A percentile compares a stretch with the other conserved stretches of the same genome.
These are phyloP conservation scores for Tyrophagus putrescentiae DNA, from an alignment of 1,140 invertebrate species.

Conservation along the genomic window DNA sequence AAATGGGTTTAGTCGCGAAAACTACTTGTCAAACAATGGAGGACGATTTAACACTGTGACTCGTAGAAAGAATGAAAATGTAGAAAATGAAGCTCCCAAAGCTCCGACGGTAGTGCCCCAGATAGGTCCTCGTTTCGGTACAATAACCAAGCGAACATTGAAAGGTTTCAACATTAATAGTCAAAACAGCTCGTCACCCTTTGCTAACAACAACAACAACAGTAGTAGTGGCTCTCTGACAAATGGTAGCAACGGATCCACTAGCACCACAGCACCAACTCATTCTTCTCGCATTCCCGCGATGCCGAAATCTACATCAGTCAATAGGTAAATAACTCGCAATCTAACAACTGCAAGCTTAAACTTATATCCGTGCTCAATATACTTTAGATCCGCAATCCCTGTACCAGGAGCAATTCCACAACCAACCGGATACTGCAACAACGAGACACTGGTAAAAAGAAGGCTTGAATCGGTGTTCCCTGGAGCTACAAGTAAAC, in stretches of 20 bases:
- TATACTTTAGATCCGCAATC: slow-evolving; percentile 6
- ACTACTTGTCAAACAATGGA: slow-evolving; percentile 9
- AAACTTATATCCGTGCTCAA: not conserved
- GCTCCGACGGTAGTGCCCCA: not conserved
- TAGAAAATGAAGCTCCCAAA: not conserved
- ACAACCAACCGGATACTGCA: not conserved
- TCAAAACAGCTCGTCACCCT: not conserved
- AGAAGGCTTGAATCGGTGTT: not conserved
- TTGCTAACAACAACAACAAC: not conserved
- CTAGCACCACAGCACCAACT: not conserved
- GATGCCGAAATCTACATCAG: not conserved
- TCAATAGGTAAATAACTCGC: not conserved
- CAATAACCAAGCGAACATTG: slow-evolving; percentile 3
- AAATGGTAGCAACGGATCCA: not conserved
- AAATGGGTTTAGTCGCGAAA: not conserved
- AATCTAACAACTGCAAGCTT: not conserved
- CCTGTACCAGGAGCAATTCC: not conserved
- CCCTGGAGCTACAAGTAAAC: not conserved
- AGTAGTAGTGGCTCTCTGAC: not conserved
- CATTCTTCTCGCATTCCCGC: not conserved
- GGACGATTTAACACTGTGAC: not conserved
- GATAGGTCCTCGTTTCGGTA: not conserved
- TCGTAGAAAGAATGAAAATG: slow-evolving; percentile 9
- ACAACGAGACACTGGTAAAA: not conserved
- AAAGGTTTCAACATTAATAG: not conserved